Percentiles rank a stretch among this genome's conserved stretches.
These are phyloP conservation scores for Plodia interpunctella DNA, from an alignment of 1,140 invertebrate genomes.

Conservation along the genomic window DNA sequence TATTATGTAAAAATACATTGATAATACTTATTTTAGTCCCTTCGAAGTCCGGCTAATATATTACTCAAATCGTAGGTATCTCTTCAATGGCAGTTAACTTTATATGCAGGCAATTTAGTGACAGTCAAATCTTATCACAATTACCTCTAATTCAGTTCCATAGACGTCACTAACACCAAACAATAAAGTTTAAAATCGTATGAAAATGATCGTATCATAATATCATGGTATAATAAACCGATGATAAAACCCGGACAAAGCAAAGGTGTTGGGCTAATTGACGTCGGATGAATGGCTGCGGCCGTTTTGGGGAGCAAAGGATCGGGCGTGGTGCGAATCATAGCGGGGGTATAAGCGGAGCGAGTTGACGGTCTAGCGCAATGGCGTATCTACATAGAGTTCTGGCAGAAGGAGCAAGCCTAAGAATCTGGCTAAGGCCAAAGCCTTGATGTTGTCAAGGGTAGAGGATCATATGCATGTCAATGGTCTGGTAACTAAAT, in stretches of 20 bases:
- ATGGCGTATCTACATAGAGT: too few relatives aligned
- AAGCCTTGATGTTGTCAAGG: too few relatives aligned
- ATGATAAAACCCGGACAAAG: constrained; percentile 41
- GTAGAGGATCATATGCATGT: too few relatives aligned
- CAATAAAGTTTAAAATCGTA: constrained; percentile 14
- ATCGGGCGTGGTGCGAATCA: constrained; percentile 13
- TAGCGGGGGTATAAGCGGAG: constrained; percentile 12
- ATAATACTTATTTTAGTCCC: too few relatives aligned
- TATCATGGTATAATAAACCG: constrained; percentile 28
- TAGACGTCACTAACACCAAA: neutral
- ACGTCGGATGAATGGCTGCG: constrained; percentile 32
- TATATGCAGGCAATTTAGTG: neutral
- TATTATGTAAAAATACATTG: too few relatives aligned
- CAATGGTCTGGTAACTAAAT: too few relatives aligned
- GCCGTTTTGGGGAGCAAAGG: constrained; percentile 15
- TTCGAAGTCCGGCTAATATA: too few relatives aligned
- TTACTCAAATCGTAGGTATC: too few relatives aligned
- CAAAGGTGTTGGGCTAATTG: constrained; percentile 46
- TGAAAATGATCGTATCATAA: constrained; percentile 12
- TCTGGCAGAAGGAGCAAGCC: too few relatives aligned
- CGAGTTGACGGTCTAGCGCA: too few relatives aligned
- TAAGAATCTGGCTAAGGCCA: too few relatives aligned
- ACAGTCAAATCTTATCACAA: neutral
- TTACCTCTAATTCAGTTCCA: neutral
- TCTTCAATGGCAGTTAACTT: neutral